Evolutionary conservation across 1,140 invertebrate genomes (phyloP).

Genomic region (Drosophila kurseongensis): DNA sequence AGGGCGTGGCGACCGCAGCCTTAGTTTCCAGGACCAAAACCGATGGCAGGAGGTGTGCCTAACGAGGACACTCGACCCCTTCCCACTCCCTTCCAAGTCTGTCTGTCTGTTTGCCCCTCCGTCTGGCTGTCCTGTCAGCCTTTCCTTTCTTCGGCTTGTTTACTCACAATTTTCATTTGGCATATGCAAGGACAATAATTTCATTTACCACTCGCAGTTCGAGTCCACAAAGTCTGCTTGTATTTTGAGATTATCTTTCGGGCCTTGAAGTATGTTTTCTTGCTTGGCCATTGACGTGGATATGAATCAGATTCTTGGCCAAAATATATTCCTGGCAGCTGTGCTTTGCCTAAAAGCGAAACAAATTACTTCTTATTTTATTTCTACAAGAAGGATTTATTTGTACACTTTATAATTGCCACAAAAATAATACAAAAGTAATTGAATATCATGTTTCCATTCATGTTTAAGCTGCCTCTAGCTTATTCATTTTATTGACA

Average conservation of each 20-base stretch:
- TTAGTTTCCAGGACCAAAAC: slow-evolving; percentile 36
- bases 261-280: slow-evolving; percentile 13
- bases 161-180: slow-evolving; percentile 50
- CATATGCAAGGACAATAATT: slow-evolving; percentile 48
- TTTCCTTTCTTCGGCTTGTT: slow-evolving; percentile 41
- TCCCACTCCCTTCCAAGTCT: slow-evolving; percentile 11
- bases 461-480: background rate
- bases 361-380: too few species aligned
- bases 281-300: slow-evolving; percentile 1
- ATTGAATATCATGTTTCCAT: too few species aligned
- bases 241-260: slow-evolving; percentile 30
- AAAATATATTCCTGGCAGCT: slow-evolving; percentile 4
- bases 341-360: background rate
- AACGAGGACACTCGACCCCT: slow-evolving; percentile 42
- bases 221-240: slow-evolving; percentile 23
- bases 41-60: slow-evolving; percentile 60
- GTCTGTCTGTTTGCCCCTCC: slow-evolving; percentile 4
- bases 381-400: too few species aligned
- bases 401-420: too few species aligned
- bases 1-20: slow-evolving; percentile 33
- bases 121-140: slow-evolving; percentile 22
- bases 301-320: background rate
- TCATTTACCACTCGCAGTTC: slow-evolving; percentile 34
- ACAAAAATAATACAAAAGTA: background rate
- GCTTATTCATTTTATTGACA: background rate